A percentile compares a stretch with the other conserved stretches of the same genome.
Conservation (phyloP, 1,140 invertebrate species). For the Euura lappo region DNA sequence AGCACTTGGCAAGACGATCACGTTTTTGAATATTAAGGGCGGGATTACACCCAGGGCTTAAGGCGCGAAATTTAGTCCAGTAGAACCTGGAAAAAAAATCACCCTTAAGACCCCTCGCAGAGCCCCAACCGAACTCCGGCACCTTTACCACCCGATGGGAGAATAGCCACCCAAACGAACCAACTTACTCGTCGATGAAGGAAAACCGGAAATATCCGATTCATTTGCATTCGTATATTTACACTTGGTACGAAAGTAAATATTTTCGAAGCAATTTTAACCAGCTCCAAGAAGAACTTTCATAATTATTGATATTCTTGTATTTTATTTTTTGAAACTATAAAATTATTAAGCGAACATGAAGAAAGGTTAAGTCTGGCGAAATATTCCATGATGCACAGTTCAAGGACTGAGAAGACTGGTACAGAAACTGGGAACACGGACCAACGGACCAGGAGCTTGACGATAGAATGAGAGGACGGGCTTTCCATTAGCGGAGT, state of each 20-base stretch:
- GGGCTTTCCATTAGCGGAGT: slow-evolving; percentile 56
- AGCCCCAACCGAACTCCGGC: neutral
- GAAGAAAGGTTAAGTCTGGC: too few relatives aligned
- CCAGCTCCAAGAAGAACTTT: neutral
- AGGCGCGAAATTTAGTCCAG: slow-evolving; percentile 58
- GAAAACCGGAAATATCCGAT: neutral
- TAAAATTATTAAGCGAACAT: too few relatives aligned
- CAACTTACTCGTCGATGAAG: neutral
- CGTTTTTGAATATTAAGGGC: slow-evolving; percentile 64
- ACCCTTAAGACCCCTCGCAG: slow-evolving; percentile 42
- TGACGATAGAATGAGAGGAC: slow-evolving; percentile 38
- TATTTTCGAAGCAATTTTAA: neutral
- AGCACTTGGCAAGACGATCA: slow-evolving; percentile 59
- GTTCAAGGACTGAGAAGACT: slow-evolving; percentile 15
- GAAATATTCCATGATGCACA: neutral
- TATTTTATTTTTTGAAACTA: too few relatives aligned
- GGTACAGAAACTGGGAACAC: neutral
- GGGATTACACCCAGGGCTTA: slow-evolving; percentile 61
- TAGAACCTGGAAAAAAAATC: slow-evolving; percentile 50
- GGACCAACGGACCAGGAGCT: slow-evolving; percentile 13
- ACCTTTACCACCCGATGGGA: too few relatives aligned
- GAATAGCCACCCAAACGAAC: neutral
- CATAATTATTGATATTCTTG: neutral
- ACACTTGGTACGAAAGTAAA: neutral
- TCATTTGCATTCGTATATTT: slow-evolving; percentile 2